Conservation (phyloP, 1,140 invertebrate genomes). For the Zelostemma sp. region DNA sequence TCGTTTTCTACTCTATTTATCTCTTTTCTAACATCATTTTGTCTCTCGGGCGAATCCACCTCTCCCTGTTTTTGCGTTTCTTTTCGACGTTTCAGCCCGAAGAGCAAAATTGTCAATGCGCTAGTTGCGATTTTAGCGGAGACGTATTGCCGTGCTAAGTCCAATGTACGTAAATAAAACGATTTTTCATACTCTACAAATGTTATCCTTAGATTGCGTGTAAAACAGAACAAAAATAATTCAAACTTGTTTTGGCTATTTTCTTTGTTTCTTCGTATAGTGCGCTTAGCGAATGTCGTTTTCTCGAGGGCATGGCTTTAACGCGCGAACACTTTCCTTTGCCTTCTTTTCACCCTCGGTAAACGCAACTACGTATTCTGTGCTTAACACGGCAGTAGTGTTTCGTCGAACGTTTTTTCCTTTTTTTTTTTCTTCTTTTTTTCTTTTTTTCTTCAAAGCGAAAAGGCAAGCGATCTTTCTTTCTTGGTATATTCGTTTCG, state of each 20-base stretch:
- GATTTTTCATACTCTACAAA: slow-evolving; percentile 12
- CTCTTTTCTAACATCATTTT: background rate
- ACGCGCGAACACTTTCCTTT: slow-evolving; percentile 8
- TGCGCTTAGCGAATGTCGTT: slow-evolving; percentile 7
- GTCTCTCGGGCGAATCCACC: no score
- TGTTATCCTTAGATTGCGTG: slow-evolving; percentile 28
- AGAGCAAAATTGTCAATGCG: background rate
- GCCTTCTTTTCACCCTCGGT: slow-evolving; percentile 9
- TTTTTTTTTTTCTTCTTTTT: background rate
- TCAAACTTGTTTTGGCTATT: slow-evolving; percentile 4
- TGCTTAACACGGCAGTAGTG: slow-evolving; percentile 44
- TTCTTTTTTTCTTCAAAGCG: no score
- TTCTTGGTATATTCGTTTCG: no score
- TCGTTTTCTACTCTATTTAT: slow-evolving; percentile 9
- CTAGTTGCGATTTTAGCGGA: slow-evolving; percentile 33
- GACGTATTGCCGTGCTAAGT: slow-evolving; percentile 42
- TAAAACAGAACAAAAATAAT: slow-evolving; percentile 18
- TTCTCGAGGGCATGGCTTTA: slow-evolving; percentile 31
- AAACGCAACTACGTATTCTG: slow-evolving; percentile 18
- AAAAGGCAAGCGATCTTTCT: no score
- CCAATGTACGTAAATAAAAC: slow-evolving; percentile 36
- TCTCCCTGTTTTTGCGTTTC: no score
- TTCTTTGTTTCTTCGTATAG: background rate
- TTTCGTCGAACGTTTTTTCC: slow-evolving; percentile 20
- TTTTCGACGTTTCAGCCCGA: slow-evolving; percentile 38